Conservation (phyloP, 2,797 vertebrate species). For the Pipistrellus kuhlii region DNA sequence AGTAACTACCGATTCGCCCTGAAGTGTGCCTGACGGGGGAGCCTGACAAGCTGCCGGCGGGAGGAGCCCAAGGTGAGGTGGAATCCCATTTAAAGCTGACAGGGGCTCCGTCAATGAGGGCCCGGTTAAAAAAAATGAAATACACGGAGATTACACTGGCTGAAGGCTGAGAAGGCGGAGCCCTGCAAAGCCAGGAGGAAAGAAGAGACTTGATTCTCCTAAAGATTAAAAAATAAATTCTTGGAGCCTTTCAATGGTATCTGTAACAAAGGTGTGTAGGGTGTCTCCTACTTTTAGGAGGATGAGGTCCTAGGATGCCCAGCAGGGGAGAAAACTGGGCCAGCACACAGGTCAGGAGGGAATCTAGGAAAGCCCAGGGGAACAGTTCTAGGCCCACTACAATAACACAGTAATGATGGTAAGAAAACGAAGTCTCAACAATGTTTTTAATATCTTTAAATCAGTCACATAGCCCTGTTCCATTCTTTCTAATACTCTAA, state of each 20-base stretch:
- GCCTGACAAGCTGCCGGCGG: background rate
- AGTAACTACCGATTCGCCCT: slow-evolving; percentile 7
- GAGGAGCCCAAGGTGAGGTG: background rate
- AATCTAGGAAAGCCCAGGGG: background rate
- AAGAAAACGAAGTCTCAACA: background rate
- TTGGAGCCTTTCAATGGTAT: background rate
- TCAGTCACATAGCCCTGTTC: background rate
- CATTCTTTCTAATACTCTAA: slow-evolving; percentile 32
- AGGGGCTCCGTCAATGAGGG: background rate
- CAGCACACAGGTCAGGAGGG: background rate
- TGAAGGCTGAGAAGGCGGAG: slow-evolving; percentile 2
- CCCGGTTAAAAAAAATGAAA: background rate
- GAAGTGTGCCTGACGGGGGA: background rate
- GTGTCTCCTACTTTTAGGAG: background rate
- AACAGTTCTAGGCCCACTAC: background rate
- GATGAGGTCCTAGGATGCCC: background rate
- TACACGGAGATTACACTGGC: background rate
- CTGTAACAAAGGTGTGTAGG: background rate
- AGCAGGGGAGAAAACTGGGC: background rate
- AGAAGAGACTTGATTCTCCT: background rate
- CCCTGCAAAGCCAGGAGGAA: background rate
- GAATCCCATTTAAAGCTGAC: slow-evolving; percentile 59
- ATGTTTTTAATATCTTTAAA: background rate
- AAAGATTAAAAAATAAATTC: background rate
- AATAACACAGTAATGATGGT: background rate